Evolutionary conservation across 2,888 invertebrate species (phyloP).

Genomic region (Acheta domesticus): DNA sequence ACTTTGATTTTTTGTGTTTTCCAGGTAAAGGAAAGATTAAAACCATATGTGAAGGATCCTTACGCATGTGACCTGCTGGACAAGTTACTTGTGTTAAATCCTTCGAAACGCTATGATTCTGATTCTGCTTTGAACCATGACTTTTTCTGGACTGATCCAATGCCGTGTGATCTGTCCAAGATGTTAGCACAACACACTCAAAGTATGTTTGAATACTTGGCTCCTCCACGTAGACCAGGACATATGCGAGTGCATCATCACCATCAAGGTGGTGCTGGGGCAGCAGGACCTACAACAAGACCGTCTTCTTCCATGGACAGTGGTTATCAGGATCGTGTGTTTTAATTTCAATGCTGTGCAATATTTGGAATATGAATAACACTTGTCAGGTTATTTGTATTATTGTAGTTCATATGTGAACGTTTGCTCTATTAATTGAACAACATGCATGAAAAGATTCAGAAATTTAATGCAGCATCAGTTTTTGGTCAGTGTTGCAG

Average conservation of each 20-base stretch:
- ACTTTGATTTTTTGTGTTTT: constrained; percentile 33
- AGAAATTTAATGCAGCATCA: neutral
- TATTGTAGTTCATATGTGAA: neutral
- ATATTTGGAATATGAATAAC: constrained; percentile 1
- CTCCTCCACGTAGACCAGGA: constrained; percentile 68
- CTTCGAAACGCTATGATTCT: constrained; percentile 79
- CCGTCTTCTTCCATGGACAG: constrained; percentile 61
- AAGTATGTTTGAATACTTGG: constrained; percentile 93
- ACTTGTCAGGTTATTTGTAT: neutral
- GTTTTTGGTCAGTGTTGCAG: neutral
- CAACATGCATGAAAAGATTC: neutral
- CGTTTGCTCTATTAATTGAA: neutral
- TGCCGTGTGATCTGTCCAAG: constrained; percentile 86
- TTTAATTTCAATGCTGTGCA: constrained; percentile 51
- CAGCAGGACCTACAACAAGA: constrained; percentile 43
- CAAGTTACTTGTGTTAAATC: constrained; percentile 86
- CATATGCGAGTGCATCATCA: constrained; percentile 69
- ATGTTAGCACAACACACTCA: constrained; percentile 88
- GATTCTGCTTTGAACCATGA: constrained; percentile 94
- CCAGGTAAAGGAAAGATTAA: constrained; percentile 73
- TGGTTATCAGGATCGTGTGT: constrained; percentile 82
- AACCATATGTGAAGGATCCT: constrained; percentile 86
- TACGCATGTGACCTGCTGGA: constrained; percentile 92
- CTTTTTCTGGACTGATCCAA: constrained; percentile 98
- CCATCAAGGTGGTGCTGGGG: constrained; percentile 50